Evolutionary conservation across 2,888 invertebrate species (phyloP).

Genomic region (Cataglyphis cursor): DNA sequence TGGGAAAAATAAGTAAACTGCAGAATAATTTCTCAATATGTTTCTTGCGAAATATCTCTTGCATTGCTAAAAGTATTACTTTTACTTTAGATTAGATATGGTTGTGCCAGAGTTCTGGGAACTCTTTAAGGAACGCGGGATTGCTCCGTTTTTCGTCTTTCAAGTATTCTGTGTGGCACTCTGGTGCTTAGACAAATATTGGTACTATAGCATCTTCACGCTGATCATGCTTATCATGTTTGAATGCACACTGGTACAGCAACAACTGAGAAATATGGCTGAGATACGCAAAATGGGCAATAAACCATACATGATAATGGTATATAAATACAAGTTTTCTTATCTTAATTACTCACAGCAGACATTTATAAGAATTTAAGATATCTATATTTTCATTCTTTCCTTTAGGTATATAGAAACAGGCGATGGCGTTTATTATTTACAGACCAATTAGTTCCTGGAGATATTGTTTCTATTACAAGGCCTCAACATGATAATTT

Average conservation of each 20-base stretch:
- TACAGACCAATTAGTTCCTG: slow-evolving; percentile 96
- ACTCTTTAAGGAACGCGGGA: slow-evolving; percentile 98
- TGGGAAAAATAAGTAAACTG: slow-evolving; percentile 94
- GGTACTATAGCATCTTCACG: slow-evolving; percentile 99
- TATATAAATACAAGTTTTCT: slow-evolving; percentile 74
- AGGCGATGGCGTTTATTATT: slow-evolving; percentile 95
- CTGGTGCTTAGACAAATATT: slow-evolving; percentile 99
- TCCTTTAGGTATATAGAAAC: slow-evolving; percentile 93
- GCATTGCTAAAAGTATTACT: background rate
- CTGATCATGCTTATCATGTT: slow-evolving; percentile 98
- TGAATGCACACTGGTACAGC: slow-evolving; percentile 99
- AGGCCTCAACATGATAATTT: slow-evolving; percentile 96
- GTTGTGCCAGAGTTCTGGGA: slow-evolving; percentile 98
- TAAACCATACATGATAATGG: slow-evolving; percentile 95
- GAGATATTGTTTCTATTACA: slow-evolving; percentile 98
- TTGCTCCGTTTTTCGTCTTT: slow-evolving; percentile 99
- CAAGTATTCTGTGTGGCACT: slow-evolving; percentile 99
- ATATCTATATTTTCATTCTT: slow-evolving; percentile 1
- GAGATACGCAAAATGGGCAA: slow-evolving; percentile 99
- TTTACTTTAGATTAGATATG: slow-evolving; percentile 89
- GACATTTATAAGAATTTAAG: background rate
- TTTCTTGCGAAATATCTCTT: background rate
- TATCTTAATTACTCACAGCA: background rate
- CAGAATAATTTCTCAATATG: background rate
- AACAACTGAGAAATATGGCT: slow-evolving; percentile 98